Evolutionary conservation across 2,113 vertebrate genomes (phyloP).

Genomic region (Mormyrus lacerda): DNA sequence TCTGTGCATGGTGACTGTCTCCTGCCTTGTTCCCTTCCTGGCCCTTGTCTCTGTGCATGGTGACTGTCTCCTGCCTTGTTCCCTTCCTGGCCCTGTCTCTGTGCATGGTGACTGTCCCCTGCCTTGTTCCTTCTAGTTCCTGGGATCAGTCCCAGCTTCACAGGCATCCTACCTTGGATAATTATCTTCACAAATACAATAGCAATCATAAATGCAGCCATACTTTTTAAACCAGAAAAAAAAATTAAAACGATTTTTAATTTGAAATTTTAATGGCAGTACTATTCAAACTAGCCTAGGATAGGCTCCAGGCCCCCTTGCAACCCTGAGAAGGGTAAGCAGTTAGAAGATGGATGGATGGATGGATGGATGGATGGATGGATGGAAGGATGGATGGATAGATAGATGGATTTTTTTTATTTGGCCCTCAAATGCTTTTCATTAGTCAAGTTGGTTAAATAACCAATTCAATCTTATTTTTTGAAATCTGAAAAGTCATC

Average conservation of each 20-base stretch:
- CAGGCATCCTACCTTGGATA: neutral
- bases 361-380: too few relatives aligned
- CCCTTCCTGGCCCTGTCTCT: neutral
- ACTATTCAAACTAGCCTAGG: neutral
- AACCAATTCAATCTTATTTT: neutral
- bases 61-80: too few relatives aligned
- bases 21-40: neutral
- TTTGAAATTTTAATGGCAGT: neutral
- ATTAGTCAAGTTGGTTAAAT: neutral
- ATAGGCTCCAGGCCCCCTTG: neutral
- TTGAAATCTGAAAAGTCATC: neutral
- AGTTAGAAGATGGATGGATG: neutral
- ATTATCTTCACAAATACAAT: neutral
- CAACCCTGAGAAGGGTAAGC: neutral
- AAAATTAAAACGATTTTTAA: neutral
- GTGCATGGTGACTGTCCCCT: neutral
- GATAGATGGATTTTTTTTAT: neutral
- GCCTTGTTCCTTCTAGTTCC: neutral
- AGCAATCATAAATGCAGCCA: neutral
- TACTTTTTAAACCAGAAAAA: neutral
- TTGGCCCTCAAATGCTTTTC: neutral
- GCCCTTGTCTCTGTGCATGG: too few relatives aligned
- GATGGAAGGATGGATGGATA: neutral
- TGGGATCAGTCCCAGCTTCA: neutral
- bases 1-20: neutral